Evolutionary conservation across 2,888 invertebrate genomes (phyloP), one percentile per base, ranked within the genome.

Genomic region (Sinelater perroti): DNA sequence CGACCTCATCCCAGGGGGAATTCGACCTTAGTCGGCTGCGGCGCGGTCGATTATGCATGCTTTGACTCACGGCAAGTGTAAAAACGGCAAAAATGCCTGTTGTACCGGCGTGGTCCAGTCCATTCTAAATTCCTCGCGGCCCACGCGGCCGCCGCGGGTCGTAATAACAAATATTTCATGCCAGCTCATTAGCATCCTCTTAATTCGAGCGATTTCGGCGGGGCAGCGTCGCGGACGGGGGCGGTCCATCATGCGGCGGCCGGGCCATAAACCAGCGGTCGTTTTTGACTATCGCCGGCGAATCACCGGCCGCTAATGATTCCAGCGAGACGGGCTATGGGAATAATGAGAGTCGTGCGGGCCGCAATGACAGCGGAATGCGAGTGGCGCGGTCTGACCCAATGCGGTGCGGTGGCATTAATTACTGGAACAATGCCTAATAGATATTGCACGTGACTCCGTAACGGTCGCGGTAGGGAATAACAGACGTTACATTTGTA

Each of bases 391-490:
- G 50, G 33, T 45, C 40, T 55, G 49, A 38, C 51, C 51, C 56
- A 60, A 38, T 50, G 47, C 44, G 16, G 18, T 55, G 45, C 55
- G 50, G 60, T 57, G 51, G 62, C 62, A 64, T 64, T 64, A 64
- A 60, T 66, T 63, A 64, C 53, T 56, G 36, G 54, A 62, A 63
- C 61, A 64, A 64, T 66, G 57, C 51, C 49, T 58, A 58, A 61
- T 63, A 63, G 64, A 65, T 61, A 63, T 64, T 63, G 64, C 62
- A 66, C 66, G 66, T 66, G 66, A 63, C 64, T 61, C 50, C 36
- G 56, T 63, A 65, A 65, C 63, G 63, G 65, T 63, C 54, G 24
- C 61, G 47, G 59, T 49, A 47, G 59, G 49, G 54, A 54, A 59
- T 54, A 57, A 55, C 56, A 52, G 59, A 53, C 60, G 50, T 56